Evolutionary conservation across 2,888 invertebrate genomes (phyloP), one percentile per base, ranked within the genome.

Genomic region (Liodrosophila aerea): DNA sequence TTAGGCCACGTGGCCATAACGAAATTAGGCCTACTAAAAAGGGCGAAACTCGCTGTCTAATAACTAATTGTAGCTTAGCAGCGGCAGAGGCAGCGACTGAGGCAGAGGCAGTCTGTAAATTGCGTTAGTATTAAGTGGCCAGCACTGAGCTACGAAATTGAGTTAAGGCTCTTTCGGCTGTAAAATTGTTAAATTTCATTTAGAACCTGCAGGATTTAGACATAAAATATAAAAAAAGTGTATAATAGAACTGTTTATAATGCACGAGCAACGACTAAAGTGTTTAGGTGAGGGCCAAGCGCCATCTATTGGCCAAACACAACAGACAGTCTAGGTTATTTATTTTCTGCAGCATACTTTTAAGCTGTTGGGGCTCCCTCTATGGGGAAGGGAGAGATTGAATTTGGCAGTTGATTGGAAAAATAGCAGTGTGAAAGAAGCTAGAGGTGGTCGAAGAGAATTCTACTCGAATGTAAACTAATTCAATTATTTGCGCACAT

Each of bases 401-500:
- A 63, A 49, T 61, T 71, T 63, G 63, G 54, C 72, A 83, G 83
- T 81, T 76, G 81, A 81, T 81, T 83, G 81, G 81, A 73, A 83
- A 77, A 69, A 76, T 73, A 82, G 9, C 9, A 31, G 16, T 4
- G 29, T 1, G 33, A 1, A 16, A 3, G 7, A 5, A n/a, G 13
- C 43, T 8, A 50, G 9, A 18, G 27, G 45, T 37, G 44, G 15
- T 4, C 3, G 5, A 9, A 1, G 30, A 16, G 52, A 40, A 49
- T 15, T n/a, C n/a, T n/a, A n/a, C n/a, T n/a, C 34, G 45, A 36
- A 64, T 65, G 61, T 47, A 72, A 75, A 81, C 73, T 78, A 84
- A 82, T 82, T 82, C 82, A 82, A 82, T 82, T 84, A 82, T 84
- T 84, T 76, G 72, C 67, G 60, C 59, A 76, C 84, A 84, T 81